Conservation (phyloP, 30 jellyfish, hydroid and myxozoan genomes). For the Cassiopea andromeda region DNA sequence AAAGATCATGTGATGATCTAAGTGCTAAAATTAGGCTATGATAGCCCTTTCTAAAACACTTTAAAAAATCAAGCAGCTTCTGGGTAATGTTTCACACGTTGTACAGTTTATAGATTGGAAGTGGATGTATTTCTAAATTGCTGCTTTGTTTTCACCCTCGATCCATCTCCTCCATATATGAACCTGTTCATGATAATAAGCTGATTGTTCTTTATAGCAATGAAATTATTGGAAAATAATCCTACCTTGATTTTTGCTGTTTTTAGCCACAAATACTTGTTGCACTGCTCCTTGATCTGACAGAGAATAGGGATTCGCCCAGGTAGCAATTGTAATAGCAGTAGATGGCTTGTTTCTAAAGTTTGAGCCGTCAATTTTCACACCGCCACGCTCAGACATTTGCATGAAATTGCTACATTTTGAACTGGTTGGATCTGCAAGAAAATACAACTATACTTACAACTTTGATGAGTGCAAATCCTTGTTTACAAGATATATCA, state of each 20-base stretch:
- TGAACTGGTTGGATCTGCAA: conserved; percentile 28
- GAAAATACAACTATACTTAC: not conserved
- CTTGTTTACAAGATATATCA: too few species aligned
- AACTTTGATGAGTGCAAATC: too few species aligned
- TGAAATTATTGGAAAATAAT: not conserved
- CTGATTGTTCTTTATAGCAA: not conserved
- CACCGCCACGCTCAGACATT: conserved; percentile 76
- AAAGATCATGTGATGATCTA: too few species aligned
- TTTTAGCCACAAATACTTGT: conserved; percentile 75
- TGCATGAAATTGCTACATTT: conserved; percentile 67
- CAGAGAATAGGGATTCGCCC: conserved; percentile 56
- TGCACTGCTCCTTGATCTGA: conserved; percentile 53
- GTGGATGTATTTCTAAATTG: too few species aligned
- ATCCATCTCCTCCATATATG: too few species aligned
- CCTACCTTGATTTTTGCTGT: conserved; percentile 60
- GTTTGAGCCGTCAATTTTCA: conserved; percentile 67
- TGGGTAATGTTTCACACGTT: too few species aligned
- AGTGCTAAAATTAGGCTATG: too few species aligned
- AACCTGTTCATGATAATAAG: too few species aligned
- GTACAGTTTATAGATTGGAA: too few species aligned
- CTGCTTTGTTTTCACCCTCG: too few species aligned
- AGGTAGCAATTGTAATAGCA: conserved; percentile 78
- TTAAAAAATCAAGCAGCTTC: too few species aligned
- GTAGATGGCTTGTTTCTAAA: conserved; percentile 80
- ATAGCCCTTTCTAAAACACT: too few species aligned